Conservation (phyloP, 2,113 vertebrate genomes). For the Proteles cristata region DNA sequence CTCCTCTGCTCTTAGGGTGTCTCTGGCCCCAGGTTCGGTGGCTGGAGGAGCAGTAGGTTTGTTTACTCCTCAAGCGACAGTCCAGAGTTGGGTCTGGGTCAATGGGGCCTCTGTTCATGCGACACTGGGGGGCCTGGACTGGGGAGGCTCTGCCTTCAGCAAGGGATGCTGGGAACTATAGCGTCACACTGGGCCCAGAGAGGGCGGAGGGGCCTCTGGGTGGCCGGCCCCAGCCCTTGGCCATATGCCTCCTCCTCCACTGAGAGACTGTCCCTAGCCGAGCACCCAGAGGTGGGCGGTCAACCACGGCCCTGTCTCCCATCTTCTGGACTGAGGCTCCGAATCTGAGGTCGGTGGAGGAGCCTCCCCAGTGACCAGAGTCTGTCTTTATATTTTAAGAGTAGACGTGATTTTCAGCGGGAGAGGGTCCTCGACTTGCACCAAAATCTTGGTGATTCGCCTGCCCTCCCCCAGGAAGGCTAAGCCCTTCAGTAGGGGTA, state of each 20-base stretch:
- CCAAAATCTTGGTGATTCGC: not conserved
- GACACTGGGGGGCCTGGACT: not conserved
- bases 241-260: fast-evolving
- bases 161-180: fast-evolving
- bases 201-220: fast-evolving
- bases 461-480: not conserved
- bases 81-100: not conserved
- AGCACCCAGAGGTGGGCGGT: not conserved
- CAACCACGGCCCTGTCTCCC: not conserved
- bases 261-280: not conserved
- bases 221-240: fast-evolving
- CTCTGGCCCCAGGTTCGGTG: not conserved
- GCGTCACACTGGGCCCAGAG: not conserved
- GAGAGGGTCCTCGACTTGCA: not conserved
- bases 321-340: not conserved
- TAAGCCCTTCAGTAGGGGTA: not conserved
- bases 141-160: fast-evolving
- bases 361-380: not conserved
- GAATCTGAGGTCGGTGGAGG: not conserved
- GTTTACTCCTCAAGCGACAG: not conserved
- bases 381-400: too few species aligned
- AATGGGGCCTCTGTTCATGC: too few species aligned
- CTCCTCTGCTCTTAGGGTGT: fast-evolving
- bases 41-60: not conserved
- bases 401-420: not conserved